Conservation (phyloP, 2,797 vertebrate species). For the Smutsia temminckii region DNA sequence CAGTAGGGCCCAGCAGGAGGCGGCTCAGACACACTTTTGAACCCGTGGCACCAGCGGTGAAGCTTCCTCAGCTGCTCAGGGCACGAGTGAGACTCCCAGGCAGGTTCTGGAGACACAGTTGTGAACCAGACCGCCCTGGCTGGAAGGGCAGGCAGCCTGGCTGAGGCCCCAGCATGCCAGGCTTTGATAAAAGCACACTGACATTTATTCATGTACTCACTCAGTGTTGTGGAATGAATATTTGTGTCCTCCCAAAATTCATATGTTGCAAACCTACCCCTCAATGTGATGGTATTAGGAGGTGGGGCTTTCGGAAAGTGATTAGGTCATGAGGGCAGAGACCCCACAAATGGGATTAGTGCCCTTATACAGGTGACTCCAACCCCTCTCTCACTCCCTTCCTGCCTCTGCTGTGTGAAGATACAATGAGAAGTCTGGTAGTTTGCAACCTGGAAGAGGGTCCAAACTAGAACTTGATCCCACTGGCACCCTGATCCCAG, state of each 20-base stretch:
- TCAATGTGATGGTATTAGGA: neutral
- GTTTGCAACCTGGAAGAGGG: neutral
- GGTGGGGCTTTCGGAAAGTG: neutral
- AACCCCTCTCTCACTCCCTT: neutral
- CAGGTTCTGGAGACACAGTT: rapidly evolving
- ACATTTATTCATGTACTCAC: neutral
- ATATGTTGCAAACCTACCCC: neutral
- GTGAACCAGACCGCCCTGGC: neutral
- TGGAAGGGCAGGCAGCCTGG: rapidly evolving
- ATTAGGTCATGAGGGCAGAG: neutral
- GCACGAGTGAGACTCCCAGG: neutral
- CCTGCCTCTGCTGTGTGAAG: rapidly evolving
- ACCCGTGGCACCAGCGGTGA: rapidly evolving
- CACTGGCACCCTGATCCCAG: neutral
- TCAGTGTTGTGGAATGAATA: too few species aligned
- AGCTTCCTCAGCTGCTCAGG: neutral
- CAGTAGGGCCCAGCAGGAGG: rapidly evolving
- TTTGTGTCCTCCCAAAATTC: neutral
- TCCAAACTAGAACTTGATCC: neutral
- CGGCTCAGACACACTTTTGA: neutral
- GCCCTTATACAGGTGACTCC: neutral
- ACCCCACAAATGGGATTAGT: neutral
- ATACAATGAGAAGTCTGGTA: too few species aligned
- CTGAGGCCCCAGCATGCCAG: rapidly evolving
- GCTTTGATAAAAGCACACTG: neutral